Base-by-base conservation (phyloP, 2,113 vertebrate species). In the Urocitellus parryii region DNA sequence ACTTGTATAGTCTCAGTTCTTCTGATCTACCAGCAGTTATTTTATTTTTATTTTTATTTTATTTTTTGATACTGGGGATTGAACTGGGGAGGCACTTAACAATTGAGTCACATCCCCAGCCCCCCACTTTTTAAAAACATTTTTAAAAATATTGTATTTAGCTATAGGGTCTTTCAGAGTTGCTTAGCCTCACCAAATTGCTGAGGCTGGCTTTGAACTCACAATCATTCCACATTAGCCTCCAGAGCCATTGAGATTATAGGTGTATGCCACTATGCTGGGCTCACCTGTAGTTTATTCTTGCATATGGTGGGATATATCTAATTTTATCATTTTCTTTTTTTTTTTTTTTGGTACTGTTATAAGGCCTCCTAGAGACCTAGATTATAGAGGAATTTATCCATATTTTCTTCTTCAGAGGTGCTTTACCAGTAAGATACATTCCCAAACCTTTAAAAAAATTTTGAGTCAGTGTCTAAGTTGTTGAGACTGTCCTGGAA, bases 231-330 rank as follows among this genome's bases (percentile, higher is more conserved):
- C 18, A 17, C 56, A 20, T 58, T 18, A 58, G 56, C 56, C 20
- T 58, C 20, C 56, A 58, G 20, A 58, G 56, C 56, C 56, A 24
- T 58, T 58, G 56, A 58, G 20, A 58, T 58, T 58, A 22, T 2
- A 58, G 17, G 56, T 22, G 56, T 22, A 20, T 8, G 18, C 18
- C 56, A 58, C 56, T 58, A 20, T 24, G 56, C 56, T 18, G 2
- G 20, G 56, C 20, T 58, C 56, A 95, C 45, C 72, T 88, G n/a
- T 25, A 93, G 32, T 93, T 83, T 39, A 88, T 42, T 88, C 72
- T 65, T 82, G 8, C 24, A 24, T 73, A 72, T 12, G 14, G 37
- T 77, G 63, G 94, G 67, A 82, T 29, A 53, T 56, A 94, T 22
- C 56, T 58, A 58, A 58, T 58, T 58, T 7, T 67, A 29, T 67